phyloP scores from a whole-genome alignment of 2,113 vertebrate species.

The Oenanthe oenanthe region DNA sequence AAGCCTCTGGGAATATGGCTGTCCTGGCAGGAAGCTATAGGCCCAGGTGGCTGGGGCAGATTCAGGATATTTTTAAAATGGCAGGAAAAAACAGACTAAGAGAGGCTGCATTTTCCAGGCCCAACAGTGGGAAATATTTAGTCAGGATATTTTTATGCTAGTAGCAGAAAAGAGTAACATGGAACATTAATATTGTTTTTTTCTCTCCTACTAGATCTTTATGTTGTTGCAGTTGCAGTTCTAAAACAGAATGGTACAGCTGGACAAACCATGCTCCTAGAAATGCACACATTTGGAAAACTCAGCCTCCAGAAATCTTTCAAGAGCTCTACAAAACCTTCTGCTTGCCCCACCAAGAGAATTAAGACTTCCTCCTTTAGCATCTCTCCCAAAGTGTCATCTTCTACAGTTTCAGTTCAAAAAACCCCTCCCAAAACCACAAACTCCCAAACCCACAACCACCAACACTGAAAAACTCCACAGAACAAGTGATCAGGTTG shows the following conservation, averaged over 20 bases:
- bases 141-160: background rate
- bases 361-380: background rate
- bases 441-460: fast-evolving
- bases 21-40: background rate
- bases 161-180: background rate
- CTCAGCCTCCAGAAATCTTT: background rate
- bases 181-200: fast-evolving
- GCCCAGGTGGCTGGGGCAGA: background rate
- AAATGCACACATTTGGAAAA: background rate
- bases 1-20: background rate
- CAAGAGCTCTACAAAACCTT: background rate
- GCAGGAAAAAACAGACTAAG: background rate
- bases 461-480: background rate
- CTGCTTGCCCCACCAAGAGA: background rate
- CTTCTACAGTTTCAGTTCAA: background rate
- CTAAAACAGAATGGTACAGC: background rate
- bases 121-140: background rate
- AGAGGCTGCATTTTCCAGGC: background rate
- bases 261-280: background rate
- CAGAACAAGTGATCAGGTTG: background rate
- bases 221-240: background rate
- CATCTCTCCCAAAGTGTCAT: background rate
- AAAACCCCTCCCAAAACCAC: background rate
- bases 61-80: background rate
- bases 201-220: background rate